Percentiles rank a stretch among this genome's conserved stretches.
These are phyloP conservation scores for Calcarius lapponicus DNA, from an alignment of 2,797 vertebrate genomes.

Conservation along the genomic window DNA sequence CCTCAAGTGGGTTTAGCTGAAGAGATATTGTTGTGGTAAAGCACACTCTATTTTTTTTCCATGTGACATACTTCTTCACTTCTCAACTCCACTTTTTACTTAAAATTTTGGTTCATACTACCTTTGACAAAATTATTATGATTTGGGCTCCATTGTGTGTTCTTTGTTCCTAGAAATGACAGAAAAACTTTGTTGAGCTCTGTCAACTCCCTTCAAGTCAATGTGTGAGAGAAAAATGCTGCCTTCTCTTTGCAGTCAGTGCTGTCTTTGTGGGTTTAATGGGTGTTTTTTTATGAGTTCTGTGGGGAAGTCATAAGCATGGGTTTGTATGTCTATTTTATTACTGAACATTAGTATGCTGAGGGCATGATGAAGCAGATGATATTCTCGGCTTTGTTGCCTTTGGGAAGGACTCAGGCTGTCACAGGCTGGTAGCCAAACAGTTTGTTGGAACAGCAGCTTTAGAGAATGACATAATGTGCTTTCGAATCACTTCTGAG, in stretches of 20 bases:
- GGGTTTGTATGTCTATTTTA: background rate
- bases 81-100: background rate
- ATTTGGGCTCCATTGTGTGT: rapidly evolving
- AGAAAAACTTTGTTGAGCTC: background rate
- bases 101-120: background rate
- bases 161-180: background rate
- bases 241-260: background rate
- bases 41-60: background rate
- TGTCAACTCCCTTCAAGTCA: background rate
- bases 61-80: background rate
- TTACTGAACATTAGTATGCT: conserved; percentile 15
- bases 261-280: background rate
- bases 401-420: conserved; percentile 36
- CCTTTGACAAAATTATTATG: background rate
- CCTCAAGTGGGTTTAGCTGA: background rate
- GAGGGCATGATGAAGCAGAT: background rate
- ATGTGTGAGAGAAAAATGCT: background rate
- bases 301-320: background rate
- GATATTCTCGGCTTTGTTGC: conserved; percentile 9
- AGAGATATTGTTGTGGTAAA: background rate
- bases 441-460: conserved; percentile 19
- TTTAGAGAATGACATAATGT: conserved; percentile 13
- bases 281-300: background rate
- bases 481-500: background rate
- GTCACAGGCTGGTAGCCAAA: conserved; percentile 51